Percentiles rank a stretch among this genome's conserved stretches.
Evolutionary conservation across 2,113 vertebrate genomes (phyloP).

Genomic region (Aegithalos caudatus): DNA sequence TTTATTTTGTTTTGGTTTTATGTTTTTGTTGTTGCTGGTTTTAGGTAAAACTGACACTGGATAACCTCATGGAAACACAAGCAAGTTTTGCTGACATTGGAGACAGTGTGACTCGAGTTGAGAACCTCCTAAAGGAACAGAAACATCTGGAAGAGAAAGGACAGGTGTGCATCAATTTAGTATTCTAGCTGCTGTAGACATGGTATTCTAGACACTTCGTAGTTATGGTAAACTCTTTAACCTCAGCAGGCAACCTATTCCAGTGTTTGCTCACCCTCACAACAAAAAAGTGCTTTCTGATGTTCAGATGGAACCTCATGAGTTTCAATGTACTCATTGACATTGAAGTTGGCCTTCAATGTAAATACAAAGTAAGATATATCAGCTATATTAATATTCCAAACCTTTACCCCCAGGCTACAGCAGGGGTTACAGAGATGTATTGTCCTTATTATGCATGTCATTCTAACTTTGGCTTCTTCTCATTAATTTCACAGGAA

Average conservation of each 20-base stretch:
- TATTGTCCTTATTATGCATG: not conserved
- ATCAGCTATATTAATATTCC: not conserved
- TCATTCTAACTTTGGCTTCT: not conserved
- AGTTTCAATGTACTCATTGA: not conserved
- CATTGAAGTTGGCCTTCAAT: not conserved
- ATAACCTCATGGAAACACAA: slow-evolving; percentile 78
- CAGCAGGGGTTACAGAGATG: not conserved
- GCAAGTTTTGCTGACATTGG: slow-evolving; percentile 76
- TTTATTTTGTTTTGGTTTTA: not conserved
- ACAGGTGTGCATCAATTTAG: slow-evolving; percentile 73
- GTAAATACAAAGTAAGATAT: not conserved
- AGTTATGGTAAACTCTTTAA: too few species aligned
- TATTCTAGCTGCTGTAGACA: not conserved
- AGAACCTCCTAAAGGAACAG: slow-evolving; percentile 84
- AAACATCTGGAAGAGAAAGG: slow-evolving; percentile 83
- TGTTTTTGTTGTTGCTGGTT: not conserved
- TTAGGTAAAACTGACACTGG: slow-evolving; percentile 85
- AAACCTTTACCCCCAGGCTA: not conserved
- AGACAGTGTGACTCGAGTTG: slow-evolving; percentile 80
- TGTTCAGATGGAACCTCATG: not conserved
- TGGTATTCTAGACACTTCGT: not conserved
- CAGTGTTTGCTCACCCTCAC: not conserved
- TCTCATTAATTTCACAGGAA: slow-evolving; percentile 67
- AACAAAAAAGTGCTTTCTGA: not conserved
- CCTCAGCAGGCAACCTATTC: not conserved